Conservation (phyloP, 2,888 invertebrate genomes). For the Troides oblongomaculatus region DNA sequence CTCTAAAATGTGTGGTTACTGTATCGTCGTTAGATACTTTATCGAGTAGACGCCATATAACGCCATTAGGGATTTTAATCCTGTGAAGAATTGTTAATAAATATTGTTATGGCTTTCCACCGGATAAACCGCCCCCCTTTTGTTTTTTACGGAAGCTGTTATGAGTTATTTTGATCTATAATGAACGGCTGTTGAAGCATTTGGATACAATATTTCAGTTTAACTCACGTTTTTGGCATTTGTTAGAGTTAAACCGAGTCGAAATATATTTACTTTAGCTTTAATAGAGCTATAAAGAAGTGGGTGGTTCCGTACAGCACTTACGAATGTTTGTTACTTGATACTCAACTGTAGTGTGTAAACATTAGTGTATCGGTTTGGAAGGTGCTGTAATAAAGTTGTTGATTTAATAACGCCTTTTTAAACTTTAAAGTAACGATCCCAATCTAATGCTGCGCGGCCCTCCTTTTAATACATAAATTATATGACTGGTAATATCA, state of each 20-base stretch:
- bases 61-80: slow-evolving; percentile 44
- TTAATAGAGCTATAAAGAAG: no score
- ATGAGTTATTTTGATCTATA: slow-evolving; percentile 8
- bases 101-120: slow-evolving; percentile 21
- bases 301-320: no score
- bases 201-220: not conserved
- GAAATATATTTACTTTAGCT: no score
- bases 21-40: slow-evolving; percentile 48
- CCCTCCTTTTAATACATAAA: no score
- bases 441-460: no score
- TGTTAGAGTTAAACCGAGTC: not conserved
- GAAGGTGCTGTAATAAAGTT: no score
- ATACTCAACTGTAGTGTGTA: no score
- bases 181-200: not conserved
- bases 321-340: no score
- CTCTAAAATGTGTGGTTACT: slow-evolving; percentile 7
- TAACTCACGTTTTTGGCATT: not conserved
- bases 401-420: no score
- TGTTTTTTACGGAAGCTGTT: slow-evolving; percentile 16
- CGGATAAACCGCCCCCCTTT: slow-evolving; percentile 5
- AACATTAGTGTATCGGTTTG: no score
- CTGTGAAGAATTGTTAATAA: slow-evolving; percentile 27
- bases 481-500: no score
- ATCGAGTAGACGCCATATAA: slow-evolving; percentile 48
- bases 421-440: no score